Evolutionary conservation across 2,888 invertebrate genomes (phyloP).

Genomic region (Zygogramma bicolorata): DNA sequence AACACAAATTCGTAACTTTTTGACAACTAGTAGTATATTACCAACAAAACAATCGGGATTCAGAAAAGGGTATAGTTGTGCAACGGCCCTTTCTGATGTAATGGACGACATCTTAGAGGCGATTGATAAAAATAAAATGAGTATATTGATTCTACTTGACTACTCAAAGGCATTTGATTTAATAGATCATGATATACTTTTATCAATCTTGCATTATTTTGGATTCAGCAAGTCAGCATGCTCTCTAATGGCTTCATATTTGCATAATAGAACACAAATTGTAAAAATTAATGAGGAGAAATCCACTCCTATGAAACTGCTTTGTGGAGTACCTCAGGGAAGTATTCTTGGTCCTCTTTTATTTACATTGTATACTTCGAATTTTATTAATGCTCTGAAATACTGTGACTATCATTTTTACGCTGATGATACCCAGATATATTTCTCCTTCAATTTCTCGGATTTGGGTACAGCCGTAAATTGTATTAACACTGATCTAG

Average conservation of each 20-base stretch:
- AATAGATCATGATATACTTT: not conserved
- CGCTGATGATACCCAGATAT: too few species aligned
- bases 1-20: too few species aligned
- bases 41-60: not conserved
- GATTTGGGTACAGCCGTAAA: too few species aligned
- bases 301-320: not conserved
- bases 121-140: not conserved
- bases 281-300: not conserved
- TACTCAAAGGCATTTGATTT: too few species aligned
- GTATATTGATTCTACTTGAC: not conserved
- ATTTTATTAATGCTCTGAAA: not conserved
- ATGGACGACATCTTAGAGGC: not conserved
- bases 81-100: not conserved
- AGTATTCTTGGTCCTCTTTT: constrained; percentile 2
- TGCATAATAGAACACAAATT: not conserved
- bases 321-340: constrained; percentile 1
- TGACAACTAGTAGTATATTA: not conserved
- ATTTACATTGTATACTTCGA: not conserved
- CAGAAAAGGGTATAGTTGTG: not conserved
- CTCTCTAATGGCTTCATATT: not conserved
- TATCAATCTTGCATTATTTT: not conserved
- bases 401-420: too few species aligned
- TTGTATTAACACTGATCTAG: too few species aligned
- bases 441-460: too few species aligned
- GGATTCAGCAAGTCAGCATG: not conserved